These are phyloP conservation scores for Teleogryllus oceanicus DNA, from an alignment of 2,888 invertebrate species.

Conservation along the genomic window DNA sequence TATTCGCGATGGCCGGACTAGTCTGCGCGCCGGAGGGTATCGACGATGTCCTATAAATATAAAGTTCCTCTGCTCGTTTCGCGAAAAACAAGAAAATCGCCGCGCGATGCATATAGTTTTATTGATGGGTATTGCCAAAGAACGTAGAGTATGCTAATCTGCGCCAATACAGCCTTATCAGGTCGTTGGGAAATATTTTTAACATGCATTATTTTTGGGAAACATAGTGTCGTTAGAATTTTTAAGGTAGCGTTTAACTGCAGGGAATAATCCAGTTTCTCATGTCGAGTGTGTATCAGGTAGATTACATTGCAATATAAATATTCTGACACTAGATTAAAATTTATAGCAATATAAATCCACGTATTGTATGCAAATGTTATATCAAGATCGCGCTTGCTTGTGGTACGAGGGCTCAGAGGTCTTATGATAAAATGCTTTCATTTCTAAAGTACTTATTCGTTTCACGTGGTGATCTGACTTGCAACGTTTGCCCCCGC, in stretches of 20 bases:
- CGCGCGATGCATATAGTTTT: neutral
- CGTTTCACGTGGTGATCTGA: no score
- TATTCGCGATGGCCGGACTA: no score
- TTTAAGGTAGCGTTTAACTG: neutral
- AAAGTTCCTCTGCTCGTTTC: neutral
- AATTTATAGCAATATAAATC: slow-evolving; percentile 2
- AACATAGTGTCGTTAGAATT: slow-evolving; percentile 3
- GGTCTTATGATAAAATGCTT: neutral
- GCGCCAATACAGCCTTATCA: neutral
- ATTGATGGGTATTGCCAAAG: neutral
- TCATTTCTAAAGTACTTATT: neutral
- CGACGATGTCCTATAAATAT: neutral
- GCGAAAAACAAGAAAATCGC: neutral
- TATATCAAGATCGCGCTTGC: neutral
- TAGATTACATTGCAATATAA: neutral
- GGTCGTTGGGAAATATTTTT: neutral
- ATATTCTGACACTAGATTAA: neutral
- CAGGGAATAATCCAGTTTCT: neutral
- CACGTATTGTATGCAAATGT: slow-evolving; percentile 3
- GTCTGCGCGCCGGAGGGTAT: no score
- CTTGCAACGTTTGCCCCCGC: no score
- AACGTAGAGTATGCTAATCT: neutral
- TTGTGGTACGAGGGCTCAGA: neutral
- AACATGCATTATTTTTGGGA: neutral
- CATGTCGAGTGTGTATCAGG: neutral